Percentiles rank a stretch among this genome's conserved stretches.
These are phyloP conservation scores for Lysandra bellargus DNA, from an alignment of 2,888 invertebrate genomes.

Conservation along the genomic window DNA sequence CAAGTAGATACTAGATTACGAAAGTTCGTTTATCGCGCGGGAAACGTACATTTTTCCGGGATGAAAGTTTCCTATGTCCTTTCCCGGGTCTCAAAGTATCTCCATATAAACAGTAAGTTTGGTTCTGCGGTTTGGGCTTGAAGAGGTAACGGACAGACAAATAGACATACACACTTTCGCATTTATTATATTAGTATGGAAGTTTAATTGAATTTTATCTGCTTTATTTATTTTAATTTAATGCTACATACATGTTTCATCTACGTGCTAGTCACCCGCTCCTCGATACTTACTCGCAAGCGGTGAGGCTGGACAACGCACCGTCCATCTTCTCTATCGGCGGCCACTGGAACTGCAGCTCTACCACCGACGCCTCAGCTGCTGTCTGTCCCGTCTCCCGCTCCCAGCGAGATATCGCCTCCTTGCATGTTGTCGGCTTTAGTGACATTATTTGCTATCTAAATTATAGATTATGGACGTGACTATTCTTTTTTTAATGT, in stretches of 20 bases:
- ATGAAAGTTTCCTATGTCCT: no score
- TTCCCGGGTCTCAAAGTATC: no score
- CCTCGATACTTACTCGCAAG: slow-evolving; percentile 83
- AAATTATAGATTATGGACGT: neutral
- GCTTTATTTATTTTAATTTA: no score
- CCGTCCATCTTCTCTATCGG: slow-evolving; percentile 98
- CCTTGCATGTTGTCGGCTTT: slow-evolving; percentile 87
- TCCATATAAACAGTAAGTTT: no score
- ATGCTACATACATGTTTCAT: neutral
- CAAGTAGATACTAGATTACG: no score
- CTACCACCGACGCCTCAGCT: slow-evolving; percentile 86
- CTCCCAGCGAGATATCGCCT: slow-evolving; percentile 93
- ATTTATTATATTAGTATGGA: neutral
- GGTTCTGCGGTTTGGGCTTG: no score
- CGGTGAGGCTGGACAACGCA: slow-evolving; percentile 86
- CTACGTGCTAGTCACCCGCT: no score
- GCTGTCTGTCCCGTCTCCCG: slow-evolving; percentile 84
- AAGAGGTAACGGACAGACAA: no score
- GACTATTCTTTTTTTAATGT: neutral
- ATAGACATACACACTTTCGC: no score
- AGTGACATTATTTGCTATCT: slow-evolving; percentile 47
- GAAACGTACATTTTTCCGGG: no score
- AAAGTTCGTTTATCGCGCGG: no score
- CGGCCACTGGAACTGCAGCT: slow-evolving; percentile 93
- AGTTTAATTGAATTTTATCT: no score